Conservation (phyloP, 2,113 vertebrate genomes). For the Rhagologus leucostigma region DNA sequence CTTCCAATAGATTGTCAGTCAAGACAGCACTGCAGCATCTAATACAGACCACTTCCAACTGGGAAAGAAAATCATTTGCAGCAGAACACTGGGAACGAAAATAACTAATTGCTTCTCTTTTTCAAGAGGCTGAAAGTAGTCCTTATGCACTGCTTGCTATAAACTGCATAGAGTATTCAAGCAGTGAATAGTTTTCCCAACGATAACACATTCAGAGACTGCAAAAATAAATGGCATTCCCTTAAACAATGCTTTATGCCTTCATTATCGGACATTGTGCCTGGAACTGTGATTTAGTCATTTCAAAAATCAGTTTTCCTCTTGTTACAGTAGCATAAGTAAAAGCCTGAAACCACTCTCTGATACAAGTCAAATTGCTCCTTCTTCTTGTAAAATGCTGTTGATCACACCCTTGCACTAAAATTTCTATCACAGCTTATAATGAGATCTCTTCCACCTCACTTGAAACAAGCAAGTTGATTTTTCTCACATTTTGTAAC, state of each 20-base stretch:
- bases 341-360: not conserved
- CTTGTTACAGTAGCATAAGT: not conserved
- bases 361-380: not conserved
- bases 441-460: not conserved
- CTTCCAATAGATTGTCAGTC: not conserved
- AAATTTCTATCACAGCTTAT: not conserved
- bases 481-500: not conserved
- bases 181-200: not conserved
- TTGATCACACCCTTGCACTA: not conserved
- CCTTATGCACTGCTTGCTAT: not conserved
- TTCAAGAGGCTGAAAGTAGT: not conserved
- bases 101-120: not conserved
- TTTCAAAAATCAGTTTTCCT: not conserved
- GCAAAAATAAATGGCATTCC: not conserved
- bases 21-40: not conserved
- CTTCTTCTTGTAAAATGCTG: not conserved
- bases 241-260: not conserved
- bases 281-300: not conserved
- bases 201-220: not conserved
- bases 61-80: not conserved
- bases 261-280: not conserved
- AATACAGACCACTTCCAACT: not conserved
- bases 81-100: not conserved
- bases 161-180: not conserved
- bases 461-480: not conserved